phyloP scores from a whole-genome alignment of 1,140 invertebrate genomes.

The Diabrotica undecimpunctata region DNA sequence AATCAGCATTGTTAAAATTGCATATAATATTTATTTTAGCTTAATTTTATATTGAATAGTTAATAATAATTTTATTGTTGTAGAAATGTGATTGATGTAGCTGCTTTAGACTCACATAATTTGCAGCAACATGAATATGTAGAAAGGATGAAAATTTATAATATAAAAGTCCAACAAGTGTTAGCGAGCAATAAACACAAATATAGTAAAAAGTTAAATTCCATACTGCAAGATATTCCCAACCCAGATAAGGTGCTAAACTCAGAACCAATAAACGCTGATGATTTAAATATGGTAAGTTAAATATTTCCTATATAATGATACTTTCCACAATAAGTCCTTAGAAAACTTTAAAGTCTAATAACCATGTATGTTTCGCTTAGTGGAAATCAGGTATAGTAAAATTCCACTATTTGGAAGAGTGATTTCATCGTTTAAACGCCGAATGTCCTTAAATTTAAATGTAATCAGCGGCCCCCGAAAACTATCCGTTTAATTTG shows the following conservation, averaged over 20 bases:
- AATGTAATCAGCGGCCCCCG: no score
- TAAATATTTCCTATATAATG: background rate
- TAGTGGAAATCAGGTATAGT: no score
- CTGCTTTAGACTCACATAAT: constrained; percentile 72
- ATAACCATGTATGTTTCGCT: no score
- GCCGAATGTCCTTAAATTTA: no score
- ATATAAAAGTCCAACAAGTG: constrained; percentile 56
- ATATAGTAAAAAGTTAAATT: constrained; percentile 45
- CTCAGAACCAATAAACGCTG: constrained; percentile 50
- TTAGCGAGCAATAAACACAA: constrained; percentile 47
- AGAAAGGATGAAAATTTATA: constrained; percentile 70
- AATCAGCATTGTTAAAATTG: no score
- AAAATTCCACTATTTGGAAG: no score
- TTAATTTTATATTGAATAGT: no score
- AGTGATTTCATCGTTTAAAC: no score
- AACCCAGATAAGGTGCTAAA: constrained; percentile 57
- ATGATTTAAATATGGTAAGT: constrained; percentile 58
- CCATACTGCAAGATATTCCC: constrained; percentile 57
- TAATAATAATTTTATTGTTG: constrained; percentile 20
- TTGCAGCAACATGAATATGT: constrained; percentile 77
- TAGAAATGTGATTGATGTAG: constrained; percentile 81
- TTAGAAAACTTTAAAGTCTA: no score
- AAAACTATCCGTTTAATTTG: no score
- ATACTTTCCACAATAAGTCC: no score
- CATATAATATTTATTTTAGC: no score